Evolutionary conservation across 2,113 vertebrate species (phyloP), one percentile per base, ranked within the genome.

Genomic region (Heloderma charlesbogerti): DNA sequence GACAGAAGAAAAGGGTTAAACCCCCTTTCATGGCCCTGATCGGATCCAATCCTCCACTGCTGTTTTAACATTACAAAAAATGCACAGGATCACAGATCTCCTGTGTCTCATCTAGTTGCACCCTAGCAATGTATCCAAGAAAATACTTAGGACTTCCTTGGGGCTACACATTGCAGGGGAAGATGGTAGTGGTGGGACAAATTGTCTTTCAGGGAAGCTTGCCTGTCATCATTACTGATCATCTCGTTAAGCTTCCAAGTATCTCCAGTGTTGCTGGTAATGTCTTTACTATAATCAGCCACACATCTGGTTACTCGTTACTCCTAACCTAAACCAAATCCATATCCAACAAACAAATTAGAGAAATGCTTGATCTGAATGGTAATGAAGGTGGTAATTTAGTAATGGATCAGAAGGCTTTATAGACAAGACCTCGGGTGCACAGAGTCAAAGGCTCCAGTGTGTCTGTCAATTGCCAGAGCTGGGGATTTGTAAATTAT

Each of bases 401-500:
- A 54, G 63, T 69, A 37, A 69, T 54, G 63, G 60, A 71, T 82
- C 57, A 71, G 54, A 20, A 82, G 66, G 45, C 3, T 51, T 81
- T n/a, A 81, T 72, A 8, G 18, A 22, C 72, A n/a, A 54, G 10
- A 37, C 8, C 31, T 81, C 22, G n/a, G 18, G 84, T 83, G 54
- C 60, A 60, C 31, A 88, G 3, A 63, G 57, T 66, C 34, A 1
- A 34, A 54, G 34, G 4, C 54, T 93, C 57, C 69, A 45, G 75
- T n/a, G 12, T 31, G 71, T 93, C 75, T 92, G 79, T 86, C 16
- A 72, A 80, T 87, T 80, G 88, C 12, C 75, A 80, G 81, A 27
- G 13, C 80, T 88, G 74, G 77, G n/a, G 31, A 45, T 54, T 91
- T 79, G 94, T 91, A 86, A 90, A 31, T 92, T 91, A 75, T 51